Evolutionary conservation across 2,888 invertebrate species (phyloP).

Genomic region (Augiades crinisus): DNA sequence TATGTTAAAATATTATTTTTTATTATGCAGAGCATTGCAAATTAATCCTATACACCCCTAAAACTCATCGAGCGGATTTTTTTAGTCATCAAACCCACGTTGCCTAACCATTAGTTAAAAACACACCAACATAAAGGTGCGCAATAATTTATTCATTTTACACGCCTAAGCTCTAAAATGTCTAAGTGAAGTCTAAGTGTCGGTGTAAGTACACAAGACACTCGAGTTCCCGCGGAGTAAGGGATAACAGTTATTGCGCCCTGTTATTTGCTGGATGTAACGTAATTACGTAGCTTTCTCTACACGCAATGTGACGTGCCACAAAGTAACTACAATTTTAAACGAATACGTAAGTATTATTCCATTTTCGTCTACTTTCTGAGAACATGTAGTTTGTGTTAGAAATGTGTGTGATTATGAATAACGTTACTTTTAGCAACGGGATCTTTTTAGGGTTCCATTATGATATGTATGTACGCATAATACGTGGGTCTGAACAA

Average conservation of each 20-base stretch:
- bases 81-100: too few species aligned
- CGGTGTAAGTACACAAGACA: slow-evolving; percentile 4
- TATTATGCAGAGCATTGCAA: too few species aligned
- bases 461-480: too few species aligned
- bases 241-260: slow-evolving; percentile 51
- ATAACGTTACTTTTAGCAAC: too few species aligned
- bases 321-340: slow-evolving; percentile 34
- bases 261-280: slow-evolving; percentile 53
- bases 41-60: too few species aligned
- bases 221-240: slow-evolving; percentile 12
- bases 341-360: slow-evolving; percentile 23
- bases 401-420: not conserved
- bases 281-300: slow-evolving; percentile 46
- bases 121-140: not conserved
- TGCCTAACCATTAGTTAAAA: not conserved
- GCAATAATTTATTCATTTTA: not conserved
- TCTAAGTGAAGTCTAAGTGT: slow-evolving; percentile 7
- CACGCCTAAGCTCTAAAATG: not conserved
- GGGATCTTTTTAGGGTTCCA: too few species aligned
- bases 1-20: too few species aligned
- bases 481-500: too few species aligned
- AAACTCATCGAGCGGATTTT: too few species aligned
- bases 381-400: not conserved
- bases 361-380: slow-evolving; percentile 14
- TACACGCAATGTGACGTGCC: slow-evolving; percentile 55